These are phyloP conservation scores for Tachysurus vachellii DNA, from an alignment of 2,113 vertebrate species.

Conservation along the genomic window DNA sequence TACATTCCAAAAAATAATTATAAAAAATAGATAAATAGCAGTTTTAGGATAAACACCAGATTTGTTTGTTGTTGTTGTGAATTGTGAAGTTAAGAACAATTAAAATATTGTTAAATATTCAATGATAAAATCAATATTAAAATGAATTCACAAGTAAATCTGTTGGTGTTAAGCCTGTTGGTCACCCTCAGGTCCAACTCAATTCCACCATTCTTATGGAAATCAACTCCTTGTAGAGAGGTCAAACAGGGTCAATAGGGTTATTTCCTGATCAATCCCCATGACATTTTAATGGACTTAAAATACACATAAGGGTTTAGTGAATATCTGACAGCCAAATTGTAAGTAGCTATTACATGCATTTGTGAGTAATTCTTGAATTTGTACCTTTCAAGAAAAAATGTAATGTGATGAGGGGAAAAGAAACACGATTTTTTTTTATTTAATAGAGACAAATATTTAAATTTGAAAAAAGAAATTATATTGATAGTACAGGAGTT, in stretches of 20 bases:
- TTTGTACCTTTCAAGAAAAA: neutral
- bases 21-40: neutral
- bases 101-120: neutral
- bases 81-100: neutral
- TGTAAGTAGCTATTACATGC: neutral
- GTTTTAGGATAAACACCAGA: neutral
- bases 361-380: neutral
- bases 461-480: neutral
- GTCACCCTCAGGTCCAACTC: slow-evolving; percentile 45
- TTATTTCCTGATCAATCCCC: slow-evolving; percentile 71
- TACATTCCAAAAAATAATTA: neutral
- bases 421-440: neutral
- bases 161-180: slow-evolving; percentile 46
- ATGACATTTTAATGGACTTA: slow-evolving; percentile 71
- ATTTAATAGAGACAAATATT: neutral
- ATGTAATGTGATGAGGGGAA: too few relatives aligned
- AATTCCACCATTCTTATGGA: slow-evolving; percentile 66
- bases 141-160: neutral
- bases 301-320: slow-evolving; percentile 57
- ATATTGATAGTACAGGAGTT: neutral
- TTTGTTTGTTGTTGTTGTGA: neutral
- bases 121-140: neutral
- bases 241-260: slow-evolving; percentile 63
- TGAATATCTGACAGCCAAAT: slow-evolving; percentile 12
- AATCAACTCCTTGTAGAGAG: slow-evolving; percentile 61